Evolutionary conservation across 2,797 vertebrate species (phyloP).

Genomic region (Pseudochromis fuscus): DNA sequence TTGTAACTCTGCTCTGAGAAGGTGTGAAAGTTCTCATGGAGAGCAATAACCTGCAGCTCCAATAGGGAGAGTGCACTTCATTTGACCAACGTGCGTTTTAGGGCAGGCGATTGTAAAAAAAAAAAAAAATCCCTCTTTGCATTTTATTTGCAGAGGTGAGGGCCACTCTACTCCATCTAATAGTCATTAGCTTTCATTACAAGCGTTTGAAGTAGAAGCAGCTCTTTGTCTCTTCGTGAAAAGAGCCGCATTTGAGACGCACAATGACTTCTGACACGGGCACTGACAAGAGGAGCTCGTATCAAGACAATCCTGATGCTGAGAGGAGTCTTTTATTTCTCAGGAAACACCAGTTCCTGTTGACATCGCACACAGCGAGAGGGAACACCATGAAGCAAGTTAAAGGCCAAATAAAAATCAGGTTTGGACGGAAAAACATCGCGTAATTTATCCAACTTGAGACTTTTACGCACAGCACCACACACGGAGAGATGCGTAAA

Average conservation of each 20-base stretch:
- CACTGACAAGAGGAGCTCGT: slow-evolving; percentile 49
- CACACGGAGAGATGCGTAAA: background rate
- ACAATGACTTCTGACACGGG: slow-evolving; percentile 89
- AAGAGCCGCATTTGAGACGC: slow-evolving; percentile 82
- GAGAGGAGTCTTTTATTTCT: slow-evolving; percentile 70
- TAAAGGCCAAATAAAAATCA: background rate
- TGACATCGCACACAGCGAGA: slow-evolving; percentile 40
- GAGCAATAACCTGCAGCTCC: slow-evolving; percentile 74
- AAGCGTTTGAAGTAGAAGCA: slow-evolving; percentile 90
- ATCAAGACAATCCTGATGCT: slow-evolving; percentile 80
- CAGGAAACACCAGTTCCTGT: slow-evolving; percentile 86
- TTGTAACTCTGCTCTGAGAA: slow-evolving; percentile 51
- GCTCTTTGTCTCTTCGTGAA: slow-evolving; percentile 85
- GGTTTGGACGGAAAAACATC: no score
- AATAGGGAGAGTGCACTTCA: slow-evolving; percentile 50
- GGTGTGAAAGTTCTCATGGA: slow-evolving; percentile 92
- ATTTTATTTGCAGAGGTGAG: slow-evolving; percentile 86
- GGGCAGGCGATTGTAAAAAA: slow-evolving; percentile 82
- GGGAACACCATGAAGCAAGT: slow-evolving; percentile 27
- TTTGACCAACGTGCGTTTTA: slow-evolving; percentile 75
- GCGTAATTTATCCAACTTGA: slow-evolving; percentile 6
- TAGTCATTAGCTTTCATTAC: slow-evolving; percentile 96
- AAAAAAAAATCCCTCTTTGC: slow-evolving; percentile 74
- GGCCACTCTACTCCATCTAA: slow-evolving; percentile 87
- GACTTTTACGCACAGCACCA: slow-evolving; percentile 29